These are phyloP conservation scores for Acanthis flammea DNA, from an alignment of 2,797 vertebrate species.

Conservation along the genomic window DNA sequence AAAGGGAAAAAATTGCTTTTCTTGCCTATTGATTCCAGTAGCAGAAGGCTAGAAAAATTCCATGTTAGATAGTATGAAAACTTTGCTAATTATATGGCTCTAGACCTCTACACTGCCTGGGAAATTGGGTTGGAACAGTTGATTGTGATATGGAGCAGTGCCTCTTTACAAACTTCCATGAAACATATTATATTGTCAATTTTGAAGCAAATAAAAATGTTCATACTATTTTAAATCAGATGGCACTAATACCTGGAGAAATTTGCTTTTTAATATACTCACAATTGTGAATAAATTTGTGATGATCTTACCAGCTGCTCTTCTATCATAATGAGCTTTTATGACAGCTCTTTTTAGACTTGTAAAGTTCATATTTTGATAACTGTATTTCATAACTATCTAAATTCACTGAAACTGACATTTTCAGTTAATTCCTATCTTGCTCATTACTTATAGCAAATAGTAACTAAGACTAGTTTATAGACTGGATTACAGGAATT, in stretches of 20 bases:
- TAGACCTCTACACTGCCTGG: background rate
- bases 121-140: background rate
- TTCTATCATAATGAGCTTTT: background rate
- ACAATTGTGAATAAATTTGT: background rate
- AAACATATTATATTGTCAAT: background rate
- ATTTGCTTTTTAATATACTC: background rate
- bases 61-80: background rate
- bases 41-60: background rate
- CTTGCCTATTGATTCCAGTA: background rate
- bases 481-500: background rate
- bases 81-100: background rate
- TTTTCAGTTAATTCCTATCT: conserved; percentile 8
- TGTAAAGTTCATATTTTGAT: background rate
- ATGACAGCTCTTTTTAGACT: background rate
- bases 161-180: background rate
- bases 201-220: background rate
- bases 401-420: conserved; percentile 13
- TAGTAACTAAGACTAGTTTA: background rate
- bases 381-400: conserved; percentile 31
- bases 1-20: background rate
- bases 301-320: background rate
- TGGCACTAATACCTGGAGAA: background rate
- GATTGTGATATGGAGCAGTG: background rate
- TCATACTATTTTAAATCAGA: background rate
- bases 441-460: conserved; percentile 12